These are phyloP conservation scores for Formica exsecta DNA, from an alignment of 1,140 invertebrate genomes.

Conservation along the genomic window DNA sequence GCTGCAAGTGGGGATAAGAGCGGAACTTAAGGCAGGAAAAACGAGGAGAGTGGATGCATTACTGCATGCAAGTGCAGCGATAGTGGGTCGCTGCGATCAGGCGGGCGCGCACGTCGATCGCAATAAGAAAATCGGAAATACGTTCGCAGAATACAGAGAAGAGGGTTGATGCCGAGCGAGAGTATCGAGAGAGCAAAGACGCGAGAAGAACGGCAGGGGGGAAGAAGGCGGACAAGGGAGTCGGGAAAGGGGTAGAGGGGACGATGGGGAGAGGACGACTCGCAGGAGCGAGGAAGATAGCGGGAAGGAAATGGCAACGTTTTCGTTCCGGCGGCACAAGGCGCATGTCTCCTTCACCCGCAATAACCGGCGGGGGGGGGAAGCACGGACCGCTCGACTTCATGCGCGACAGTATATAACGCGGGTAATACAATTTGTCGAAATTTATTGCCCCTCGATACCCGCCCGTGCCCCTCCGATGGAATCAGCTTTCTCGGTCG, in stretches of 20 bases:
- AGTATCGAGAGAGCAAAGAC: constrained; percentile 56
- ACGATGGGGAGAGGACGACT: background rate
- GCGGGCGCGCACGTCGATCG: constrained; percentile 57
- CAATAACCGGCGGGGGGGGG: constrained; percentile 65
- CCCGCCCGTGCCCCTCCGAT: constrained; percentile 49
- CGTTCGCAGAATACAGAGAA: constrained; percentile 39
- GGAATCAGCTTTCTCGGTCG: constrained; percentile 78
- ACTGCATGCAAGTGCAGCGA: constrained; percentile 41
- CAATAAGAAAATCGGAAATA: constrained; percentile 57
- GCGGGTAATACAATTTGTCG: constrained; percentile 81
- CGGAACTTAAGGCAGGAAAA: constrained; percentile 65
- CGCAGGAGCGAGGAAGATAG: background rate
- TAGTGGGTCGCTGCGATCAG: constrained; percentile 17
- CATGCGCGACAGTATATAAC: constrained; percentile 81
- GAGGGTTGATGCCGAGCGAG: constrained; percentile 50
- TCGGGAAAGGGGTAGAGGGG: no score
- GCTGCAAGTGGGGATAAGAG: constrained; percentile 34
- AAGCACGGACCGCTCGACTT: constrained; percentile 76
- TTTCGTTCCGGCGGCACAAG: constrained; percentile 58
- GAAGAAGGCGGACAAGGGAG: background rate
- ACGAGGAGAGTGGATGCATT: constrained; percentile 62
- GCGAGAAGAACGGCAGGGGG: background rate
- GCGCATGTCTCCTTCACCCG: constrained; percentile 62
- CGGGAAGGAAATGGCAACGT: constrained; percentile 64
- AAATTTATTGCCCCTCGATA: constrained; percentile 80